phyloP scores from a whole-genome alignment of 1,140 invertebrate genomes.

The Bombus waltoni region DNA sequence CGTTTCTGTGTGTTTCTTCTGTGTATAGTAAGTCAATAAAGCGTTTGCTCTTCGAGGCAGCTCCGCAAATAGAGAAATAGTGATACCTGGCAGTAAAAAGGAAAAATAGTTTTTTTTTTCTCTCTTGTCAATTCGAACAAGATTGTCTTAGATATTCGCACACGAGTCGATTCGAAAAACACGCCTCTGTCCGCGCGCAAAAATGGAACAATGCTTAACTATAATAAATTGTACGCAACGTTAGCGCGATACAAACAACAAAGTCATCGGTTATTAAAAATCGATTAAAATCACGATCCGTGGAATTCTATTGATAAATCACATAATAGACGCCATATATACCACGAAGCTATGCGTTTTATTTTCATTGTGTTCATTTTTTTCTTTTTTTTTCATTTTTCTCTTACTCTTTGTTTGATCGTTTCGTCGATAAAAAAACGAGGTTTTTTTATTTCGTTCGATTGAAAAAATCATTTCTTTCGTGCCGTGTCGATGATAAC shows the following conservation, averaged over 20 bases:
- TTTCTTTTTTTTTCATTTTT: neutral
- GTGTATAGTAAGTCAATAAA: conserved; percentile 53
- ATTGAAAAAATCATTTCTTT: conserved; percentile 41
- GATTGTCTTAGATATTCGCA: conserved; percentile 59
- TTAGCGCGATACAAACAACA: conserved; percentile 36
- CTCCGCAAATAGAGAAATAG: conserved; percentile 52
- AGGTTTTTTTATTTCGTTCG: neutral
- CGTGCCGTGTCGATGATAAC: neutral
- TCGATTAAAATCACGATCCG: conserved; percentile 35
- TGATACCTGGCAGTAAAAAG: conserved; percentile 70
- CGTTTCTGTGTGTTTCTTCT: neutral
- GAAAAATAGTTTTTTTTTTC: conserved; percentile 50
- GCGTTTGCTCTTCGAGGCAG: conserved; percentile 64
- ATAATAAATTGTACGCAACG: conserved; percentile 43
- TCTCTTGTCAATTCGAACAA: conserved; percentile 54
- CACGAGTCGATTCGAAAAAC: neutral
- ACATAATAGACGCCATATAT: conserved; percentile 22
- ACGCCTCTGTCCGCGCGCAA: conserved; percentile 10
- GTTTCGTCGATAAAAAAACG: conserved; percentile 12
- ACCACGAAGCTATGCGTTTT: conserved; percentile 2
- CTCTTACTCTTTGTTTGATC: neutral
- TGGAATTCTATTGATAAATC: conserved; percentile 37
- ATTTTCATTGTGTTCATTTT: neutral
- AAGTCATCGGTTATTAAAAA: conserved; percentile 18
- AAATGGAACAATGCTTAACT: conserved; percentile 47